Conservation (phyloP, 2,797 vertebrate genomes). For the Antennarius maculatus region DNA sequence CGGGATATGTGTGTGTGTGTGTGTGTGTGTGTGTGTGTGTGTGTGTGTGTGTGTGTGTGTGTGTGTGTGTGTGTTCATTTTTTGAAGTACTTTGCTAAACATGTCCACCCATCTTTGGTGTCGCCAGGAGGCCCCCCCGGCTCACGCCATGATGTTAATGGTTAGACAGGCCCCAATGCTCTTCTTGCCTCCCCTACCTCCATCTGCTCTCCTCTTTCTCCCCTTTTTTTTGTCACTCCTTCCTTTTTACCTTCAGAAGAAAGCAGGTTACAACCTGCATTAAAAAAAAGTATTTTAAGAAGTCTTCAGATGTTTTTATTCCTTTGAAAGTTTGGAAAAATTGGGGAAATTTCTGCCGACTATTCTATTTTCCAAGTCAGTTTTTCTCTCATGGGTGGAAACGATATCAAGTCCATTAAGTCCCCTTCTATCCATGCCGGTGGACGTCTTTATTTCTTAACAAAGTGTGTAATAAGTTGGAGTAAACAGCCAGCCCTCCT, state of each 20-base stretch:
- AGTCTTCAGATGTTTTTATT: not conserved
- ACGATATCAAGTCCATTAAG: too few relatives aligned
- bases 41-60: not conserved
- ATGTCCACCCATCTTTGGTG: conserved; percentile 56
- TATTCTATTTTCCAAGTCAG: not conserved
- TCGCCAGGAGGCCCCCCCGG: conserved; percentile 43
- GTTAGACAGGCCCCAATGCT: conserved; percentile 66
- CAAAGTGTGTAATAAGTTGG: too few relatives aligned
- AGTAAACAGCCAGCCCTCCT: too few relatives aligned
- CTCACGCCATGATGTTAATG: conserved; percentile 71
- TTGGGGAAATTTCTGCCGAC: not conserved
- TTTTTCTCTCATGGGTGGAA: not conserved
- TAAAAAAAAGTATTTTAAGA: not conserved
- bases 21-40: not conserved
- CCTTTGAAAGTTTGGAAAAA: conserved; percentile 4
- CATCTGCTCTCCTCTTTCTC: conserved; percentile 45
- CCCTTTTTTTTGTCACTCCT: not conserved
- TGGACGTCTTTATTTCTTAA: too few relatives aligned
- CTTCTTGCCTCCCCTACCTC: conserved; percentile 40
- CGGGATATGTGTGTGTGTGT: not conserved
- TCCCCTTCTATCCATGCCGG: too few relatives aligned
- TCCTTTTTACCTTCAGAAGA: conserved; percentile 18
- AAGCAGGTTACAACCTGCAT: conserved; percentile 8
- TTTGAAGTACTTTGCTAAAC: conserved; percentile 41
- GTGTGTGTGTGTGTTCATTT: not conserved